These are phyloP conservation scores for Tetheella fluctuosa DNA, from an alignment of 2,888 invertebrate species.

Conservation along the genomic window DNA sequence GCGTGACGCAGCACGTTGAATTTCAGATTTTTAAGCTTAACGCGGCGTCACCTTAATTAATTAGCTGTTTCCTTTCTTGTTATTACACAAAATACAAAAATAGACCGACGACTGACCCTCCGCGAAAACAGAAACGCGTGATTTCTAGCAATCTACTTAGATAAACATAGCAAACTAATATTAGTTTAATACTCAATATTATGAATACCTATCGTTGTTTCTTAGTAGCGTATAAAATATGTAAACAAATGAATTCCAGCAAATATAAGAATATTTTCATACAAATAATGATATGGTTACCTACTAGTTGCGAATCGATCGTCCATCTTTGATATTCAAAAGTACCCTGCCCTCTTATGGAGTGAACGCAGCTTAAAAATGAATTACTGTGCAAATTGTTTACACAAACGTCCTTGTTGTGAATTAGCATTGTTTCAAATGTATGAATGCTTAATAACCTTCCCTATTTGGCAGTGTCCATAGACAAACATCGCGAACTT, in stretches of 20 bases:
- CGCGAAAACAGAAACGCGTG: background rate
- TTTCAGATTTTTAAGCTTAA: too few relatives aligned
- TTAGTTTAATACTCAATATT: background rate
- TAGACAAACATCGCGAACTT: background rate
- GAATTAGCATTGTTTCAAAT: conserved; percentile 49
- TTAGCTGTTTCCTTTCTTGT: background rate
- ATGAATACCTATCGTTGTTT: background rate
- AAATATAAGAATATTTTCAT: background rate
- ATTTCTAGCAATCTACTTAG: conserved; percentile 1
- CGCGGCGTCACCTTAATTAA: background rate
- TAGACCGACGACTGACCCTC: background rate
- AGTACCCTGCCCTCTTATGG: conserved; percentile 22
- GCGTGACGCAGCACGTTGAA: too few relatives aligned
- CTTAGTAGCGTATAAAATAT: background rate
- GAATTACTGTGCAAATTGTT: conserved; percentile 44
- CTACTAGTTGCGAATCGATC: background rate
- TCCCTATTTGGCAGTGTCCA: conserved; percentile 33
- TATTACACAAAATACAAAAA: too few relatives aligned
- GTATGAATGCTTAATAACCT: conserved; percentile 49
- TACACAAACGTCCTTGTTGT: conserved; percentile 54
- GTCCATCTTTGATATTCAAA: conserved; percentile 18
- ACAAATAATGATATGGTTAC: background rate
- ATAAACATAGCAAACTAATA: conserved; percentile 2
- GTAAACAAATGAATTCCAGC: background rate
- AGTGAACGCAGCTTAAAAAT: conserved; percentile 29